Percentiles rank a stretch among this genome's conserved stretches.
Evolutionary conservation across 2,888 invertebrate genomes (phyloP).

Genomic region (Hyalella azteca): DNA sequence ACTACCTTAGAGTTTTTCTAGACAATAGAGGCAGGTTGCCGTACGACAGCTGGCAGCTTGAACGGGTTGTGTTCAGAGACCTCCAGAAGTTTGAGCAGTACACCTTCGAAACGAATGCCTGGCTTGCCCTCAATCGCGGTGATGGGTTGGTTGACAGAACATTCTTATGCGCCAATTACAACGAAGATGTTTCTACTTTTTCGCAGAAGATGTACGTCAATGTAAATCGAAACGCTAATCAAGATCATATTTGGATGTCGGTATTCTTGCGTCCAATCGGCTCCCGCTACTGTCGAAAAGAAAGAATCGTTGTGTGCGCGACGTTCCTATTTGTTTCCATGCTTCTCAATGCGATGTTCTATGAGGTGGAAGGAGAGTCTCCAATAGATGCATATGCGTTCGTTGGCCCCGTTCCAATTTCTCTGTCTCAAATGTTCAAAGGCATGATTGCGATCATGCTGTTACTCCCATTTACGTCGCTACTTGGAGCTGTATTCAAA

Average conservation of each 20-base stretch:
- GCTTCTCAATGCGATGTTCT: slow-evolving; percentile 67
- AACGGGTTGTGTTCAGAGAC: slow-evolving; percentile 63
- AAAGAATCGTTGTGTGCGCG: slow-evolving; percentile 65
- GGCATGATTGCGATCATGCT: slow-evolving; percentile 64
- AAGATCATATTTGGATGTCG: slow-evolving; percentile 68
- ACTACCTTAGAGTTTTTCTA: slow-evolving; percentile 66
- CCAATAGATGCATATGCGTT: slow-evolving; percentile 43
- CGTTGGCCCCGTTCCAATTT: slow-evolving; percentile 42
- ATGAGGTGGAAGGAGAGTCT: slow-evolving; percentile 61
- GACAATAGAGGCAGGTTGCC: slow-evolving; percentile 65
- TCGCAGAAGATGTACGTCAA: slow-evolving; percentile 64
- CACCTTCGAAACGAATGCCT: slow-evolving; percentile 63
- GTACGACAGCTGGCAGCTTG: slow-evolving; percentile 63
- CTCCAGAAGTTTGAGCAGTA: slow-evolving; percentile 64
- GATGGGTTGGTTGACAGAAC: slow-evolving; percentile 66
- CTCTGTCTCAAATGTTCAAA: slow-evolving; percentile 62
- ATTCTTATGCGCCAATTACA: slow-evolving; percentile 65
- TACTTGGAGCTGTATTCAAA: slow-evolving; percentile 62
- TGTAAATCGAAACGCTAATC: slow-evolving; percentile 62
- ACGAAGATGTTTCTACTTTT: slow-evolving; percentile 61
- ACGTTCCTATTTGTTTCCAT: slow-evolving; percentile 66
- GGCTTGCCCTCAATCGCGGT: slow-evolving; percentile 65
- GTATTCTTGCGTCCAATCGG: slow-evolving; percentile 66
- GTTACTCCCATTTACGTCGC: slow-evolving; percentile 59
- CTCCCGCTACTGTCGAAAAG: slow-evolving; percentile 65